phyloP scores from a whole-genome alignment of 2,113 vertebrate species.

The Syrmaticus mikado region DNA sequence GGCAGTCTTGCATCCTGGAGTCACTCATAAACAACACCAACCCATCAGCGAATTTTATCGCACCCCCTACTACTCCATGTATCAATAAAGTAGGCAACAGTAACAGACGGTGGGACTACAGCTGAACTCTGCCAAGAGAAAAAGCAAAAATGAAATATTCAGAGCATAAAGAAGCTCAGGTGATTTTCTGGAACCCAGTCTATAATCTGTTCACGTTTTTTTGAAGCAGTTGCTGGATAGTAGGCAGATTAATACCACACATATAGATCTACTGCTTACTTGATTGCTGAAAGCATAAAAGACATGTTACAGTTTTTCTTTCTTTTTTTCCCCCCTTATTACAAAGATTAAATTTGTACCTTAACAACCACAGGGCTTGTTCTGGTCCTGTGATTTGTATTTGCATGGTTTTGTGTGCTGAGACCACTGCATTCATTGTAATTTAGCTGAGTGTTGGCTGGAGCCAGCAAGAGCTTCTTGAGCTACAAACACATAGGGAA shows the following conservation, averaged over 20 bases:
- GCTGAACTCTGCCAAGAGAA: conserved; percentile 12
- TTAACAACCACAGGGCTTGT: conserved; percentile 95
- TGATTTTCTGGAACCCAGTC: conserved; percentile 14
- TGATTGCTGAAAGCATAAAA: neutral
- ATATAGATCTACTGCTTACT: neutral
- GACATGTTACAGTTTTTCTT: neutral
- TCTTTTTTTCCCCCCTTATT: neutral
- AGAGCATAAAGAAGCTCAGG: conserved; percentile 29
- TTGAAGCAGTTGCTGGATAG: neutral
- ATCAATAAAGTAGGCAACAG: conserved; percentile 25
- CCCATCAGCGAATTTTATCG: conserved; percentile 36
- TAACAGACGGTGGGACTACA: conserved; percentile 24
- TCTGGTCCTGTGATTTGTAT: conserved; percentile 95
- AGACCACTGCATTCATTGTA: conserved; percentile 99
- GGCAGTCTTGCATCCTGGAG: conserved; percentile 48
- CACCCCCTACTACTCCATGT: neutral
- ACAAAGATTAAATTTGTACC: conserved; percentile 83
- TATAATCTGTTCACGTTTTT: neutral
- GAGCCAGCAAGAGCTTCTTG: conserved; percentile 99
- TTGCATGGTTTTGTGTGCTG: conserved; percentile 96
- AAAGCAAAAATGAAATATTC: conserved; percentile 38
- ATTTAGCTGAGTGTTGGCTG: conserved; percentile 98
- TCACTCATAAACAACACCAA: conserved; percentile 46
- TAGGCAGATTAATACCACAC: neutral
- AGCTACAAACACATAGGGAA: conserved; percentile 84